Evolutionary conservation across 2,113 vertebrate genomes (phyloP).

Genomic region (Oophaga pumilio): DNA sequence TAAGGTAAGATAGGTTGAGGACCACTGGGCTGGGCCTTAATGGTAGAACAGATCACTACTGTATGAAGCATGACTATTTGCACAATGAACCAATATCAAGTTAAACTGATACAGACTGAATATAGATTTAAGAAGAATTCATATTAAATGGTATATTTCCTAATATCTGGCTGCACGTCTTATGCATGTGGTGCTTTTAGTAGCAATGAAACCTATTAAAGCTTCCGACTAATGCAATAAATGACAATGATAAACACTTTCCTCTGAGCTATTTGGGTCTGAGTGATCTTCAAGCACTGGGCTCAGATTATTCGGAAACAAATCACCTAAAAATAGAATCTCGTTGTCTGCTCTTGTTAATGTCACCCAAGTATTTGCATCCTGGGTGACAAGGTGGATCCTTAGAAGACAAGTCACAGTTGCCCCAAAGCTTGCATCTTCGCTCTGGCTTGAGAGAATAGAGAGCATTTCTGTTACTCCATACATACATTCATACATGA

Average conservation of each 20-base stretch:
- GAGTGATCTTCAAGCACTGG: conserved; percentile 66
- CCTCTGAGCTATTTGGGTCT: conserved; percentile 61
- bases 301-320: conserved; percentile 63
- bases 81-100: neutral
- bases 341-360: conserved; percentile 67
- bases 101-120: neutral
- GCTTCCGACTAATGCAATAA: neutral
- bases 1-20: no score
- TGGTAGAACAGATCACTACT: neutral
- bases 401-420: conserved; percentile 48
- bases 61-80: neutral
- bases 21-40: neutral
- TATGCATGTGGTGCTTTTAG: neutral
- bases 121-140: neutral
- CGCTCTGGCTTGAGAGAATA: conserved; percentile 61
- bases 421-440: conserved; percentile 56
- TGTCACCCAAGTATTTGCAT: conserved; percentile 60
- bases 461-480: conserved; percentile 60
- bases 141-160: neutral
- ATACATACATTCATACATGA: conserved; percentile 64
- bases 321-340: conserved; percentile 72
- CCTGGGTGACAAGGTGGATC: conserved; percentile 57
- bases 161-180: neutral
- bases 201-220: neutral
- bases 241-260: conserved; percentile 54